Evolutionary conservation across 1,140 invertebrate species (phyloP), one percentile per base, ranked within the genome.

Genomic region (Drosophila kepulauana): DNA sequence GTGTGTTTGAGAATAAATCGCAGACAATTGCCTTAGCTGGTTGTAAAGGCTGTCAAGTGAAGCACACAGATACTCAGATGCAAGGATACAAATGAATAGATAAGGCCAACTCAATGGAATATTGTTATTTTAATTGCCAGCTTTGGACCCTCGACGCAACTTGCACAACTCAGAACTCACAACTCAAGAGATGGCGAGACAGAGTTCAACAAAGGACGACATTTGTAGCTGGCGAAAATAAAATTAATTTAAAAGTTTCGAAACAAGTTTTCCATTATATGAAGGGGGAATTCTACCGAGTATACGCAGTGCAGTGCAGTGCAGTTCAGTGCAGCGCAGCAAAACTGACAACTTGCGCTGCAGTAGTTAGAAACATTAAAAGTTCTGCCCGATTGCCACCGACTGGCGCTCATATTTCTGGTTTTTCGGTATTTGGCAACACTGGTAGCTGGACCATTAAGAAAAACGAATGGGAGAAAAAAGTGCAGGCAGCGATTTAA

Each of bases 211-310:
- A 75, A 75, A 57, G 52, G 57, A 16, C 41, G 58, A 75, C 66
- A 69, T 62, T 75, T 69, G 72, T 58, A 59, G 57, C 57, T 79
- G 61, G 65, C 59, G 73, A 84, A 88, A 87, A 87, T 80, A 88
- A 85, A 88, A 89, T 85, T 88, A 85, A 89, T 85, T 88, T 88
- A 81, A 88, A 88, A 88, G 81, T 89, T 57, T 88, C 78, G 54
- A 84, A 88, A 79, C 81, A 89, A 88, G 86, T 88, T 88, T 88
- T 89, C 76, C 84, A 87, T 88, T 87, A 82, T 84, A 75, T 51
- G 30, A 56, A 57, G 48, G 57, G n/a, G 48, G 71, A 76, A 80
- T 59, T 61, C 20, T 25, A 25, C 20, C 63, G 70, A 73, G 75
- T 61, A 71, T 49, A 69, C 69, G 67, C 61, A 57, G 74, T 20